Evolutionary conservation across 2,888 invertebrate species (phyloP), one percentile per base, ranked within the genome.

Genomic region (Stegana nigrithorax): DNA sequence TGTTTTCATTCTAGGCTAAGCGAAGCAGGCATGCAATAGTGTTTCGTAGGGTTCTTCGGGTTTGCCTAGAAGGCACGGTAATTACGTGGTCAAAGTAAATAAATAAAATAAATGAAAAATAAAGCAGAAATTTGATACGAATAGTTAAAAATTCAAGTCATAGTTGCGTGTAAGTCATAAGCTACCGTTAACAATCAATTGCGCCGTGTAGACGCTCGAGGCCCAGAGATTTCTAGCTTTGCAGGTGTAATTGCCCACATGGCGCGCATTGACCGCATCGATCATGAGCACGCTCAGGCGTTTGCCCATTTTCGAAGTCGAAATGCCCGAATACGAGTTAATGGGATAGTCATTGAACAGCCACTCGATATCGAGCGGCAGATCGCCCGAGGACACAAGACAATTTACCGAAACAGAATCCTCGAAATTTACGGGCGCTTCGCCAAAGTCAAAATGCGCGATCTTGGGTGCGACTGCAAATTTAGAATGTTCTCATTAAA

Each of bases 381-480:
- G 88, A 86, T 95, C 94, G 63, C 94, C 93, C 75, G 91, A 92
- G 73, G 89, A 89, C 59, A 92, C 88, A 45, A 91, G 89, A 82
- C 93, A 93, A 72, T 90, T 88, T 44, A 91, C 87, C n/a, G 91
- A 91, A 36, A 91, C 90, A 60, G 88, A 88, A 77, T 90, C 89
- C 74, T 89, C 90, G 58, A 89, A 88, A 81, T 89, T 88, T 4
- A 82, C 83, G 6, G 85, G 82, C 51, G 73, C 78, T 62, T 81
- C 82, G 63, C 84, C 85, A 59, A 94, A 93, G 75, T 90, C 87
- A 85, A 94, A 93, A 75, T 92, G 91, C 82, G 90, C 89, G 82
- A 92, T 90, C 88, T 92, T 91, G 70, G 93, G 93, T 83, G 91
- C 89, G 89, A 91, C 94, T 93, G 68, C n/a, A 78, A 72, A 21